Percentiles rank a stretch among this genome's conserved stretches.
phyloP scores from a whole-genome alignment of 2,797 vertebrate species.

The Champsocephalus gunnari region DNA sequence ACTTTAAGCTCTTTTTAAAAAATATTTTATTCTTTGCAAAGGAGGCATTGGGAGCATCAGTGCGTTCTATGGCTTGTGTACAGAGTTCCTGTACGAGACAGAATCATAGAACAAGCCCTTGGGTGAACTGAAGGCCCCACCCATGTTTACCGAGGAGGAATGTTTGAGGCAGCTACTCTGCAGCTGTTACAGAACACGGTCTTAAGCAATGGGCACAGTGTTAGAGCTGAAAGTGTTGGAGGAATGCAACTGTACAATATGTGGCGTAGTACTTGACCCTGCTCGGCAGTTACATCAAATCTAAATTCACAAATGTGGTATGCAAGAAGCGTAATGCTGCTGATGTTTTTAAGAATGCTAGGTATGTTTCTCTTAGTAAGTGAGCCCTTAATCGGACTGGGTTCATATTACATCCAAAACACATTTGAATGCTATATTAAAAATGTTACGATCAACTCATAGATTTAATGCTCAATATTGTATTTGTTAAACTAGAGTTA shows the following conservation, averaged over 20 bases:
- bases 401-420: constrained; percentile 34
- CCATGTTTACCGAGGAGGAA: constrained; percentile 84
- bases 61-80: constrained; percentile 79
- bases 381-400: constrained; percentile 31
- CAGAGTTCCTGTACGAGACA: constrained; percentile 74
- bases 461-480: constrained; percentile 51
- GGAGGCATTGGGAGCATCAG: constrained; percentile 81
- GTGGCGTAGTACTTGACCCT: constrained; percentile 57
- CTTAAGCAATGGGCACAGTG: constrained; percentile 72
- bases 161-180: constrained; percentile 80
- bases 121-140: constrained; percentile 76
- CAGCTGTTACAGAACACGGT: constrained; percentile 77
- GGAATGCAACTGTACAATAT: constrained; percentile 76
- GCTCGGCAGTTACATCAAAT: constrained; percentile 53
- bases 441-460: constrained; percentile 18
- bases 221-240: constrained; percentile 69
- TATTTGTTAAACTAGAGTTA: constrained; percentile 42
- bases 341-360: constrained; percentile 44
- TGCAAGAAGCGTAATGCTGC: constrained; percentile 45
- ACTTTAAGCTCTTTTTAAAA: constrained; percentile 54
- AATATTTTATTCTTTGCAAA: constrained; percentile 82
- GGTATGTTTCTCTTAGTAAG: constrained; percentile 36
- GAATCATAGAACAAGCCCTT: constrained; percentile 79
- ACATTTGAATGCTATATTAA: constrained; percentile 22
- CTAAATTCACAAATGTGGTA: constrained; percentile 28